Evolutionary conservation across 2,113 vertebrate genomes (phyloP).

Genomic region (Sinocyclocheilus maitianheensis): DNA sequence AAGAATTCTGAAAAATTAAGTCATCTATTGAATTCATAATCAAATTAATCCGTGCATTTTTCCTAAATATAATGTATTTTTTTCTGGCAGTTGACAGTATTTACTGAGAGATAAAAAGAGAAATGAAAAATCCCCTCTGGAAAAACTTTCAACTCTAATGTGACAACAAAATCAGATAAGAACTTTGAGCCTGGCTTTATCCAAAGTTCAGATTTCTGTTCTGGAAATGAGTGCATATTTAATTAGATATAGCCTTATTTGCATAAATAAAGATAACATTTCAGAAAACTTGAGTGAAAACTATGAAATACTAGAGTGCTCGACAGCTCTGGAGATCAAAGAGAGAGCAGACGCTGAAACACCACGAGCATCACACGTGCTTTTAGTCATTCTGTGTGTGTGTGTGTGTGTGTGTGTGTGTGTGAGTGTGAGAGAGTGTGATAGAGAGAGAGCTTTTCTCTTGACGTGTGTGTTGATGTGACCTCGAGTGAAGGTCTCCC

Average conservation of each 20-base stretch:
- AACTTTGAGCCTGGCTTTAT: too few species aligned
- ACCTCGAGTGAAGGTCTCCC: conserved; percentile 5
- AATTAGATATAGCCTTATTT: neutral
- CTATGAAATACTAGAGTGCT: neutral
- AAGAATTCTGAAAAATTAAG: too few species aligned
- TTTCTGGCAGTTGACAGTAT: neutral
- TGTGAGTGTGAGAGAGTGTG: neutral
- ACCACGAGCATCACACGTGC: too few species aligned
- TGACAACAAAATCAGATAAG: too few species aligned
- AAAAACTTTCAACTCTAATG: neutral
- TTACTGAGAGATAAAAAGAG: neutral
- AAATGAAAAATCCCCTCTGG: neutral
- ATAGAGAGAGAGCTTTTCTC: neutral
- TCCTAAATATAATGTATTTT: too few species aligned
- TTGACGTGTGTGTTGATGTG: neutral
- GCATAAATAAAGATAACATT: neutral
- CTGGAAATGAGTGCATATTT: neutral
- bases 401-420: neutral
- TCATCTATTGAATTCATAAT: neutral
- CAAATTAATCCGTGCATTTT: neutral
- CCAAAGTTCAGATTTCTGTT: neutral
- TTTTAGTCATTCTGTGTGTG: too few species aligned
- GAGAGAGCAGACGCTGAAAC: neutral
- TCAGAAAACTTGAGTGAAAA: neutral
- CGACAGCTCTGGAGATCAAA: neutral